phyloP scores from a whole-genome alignment of 2,888 invertebrate species.

The Criorhina ranunculi region DNA sequence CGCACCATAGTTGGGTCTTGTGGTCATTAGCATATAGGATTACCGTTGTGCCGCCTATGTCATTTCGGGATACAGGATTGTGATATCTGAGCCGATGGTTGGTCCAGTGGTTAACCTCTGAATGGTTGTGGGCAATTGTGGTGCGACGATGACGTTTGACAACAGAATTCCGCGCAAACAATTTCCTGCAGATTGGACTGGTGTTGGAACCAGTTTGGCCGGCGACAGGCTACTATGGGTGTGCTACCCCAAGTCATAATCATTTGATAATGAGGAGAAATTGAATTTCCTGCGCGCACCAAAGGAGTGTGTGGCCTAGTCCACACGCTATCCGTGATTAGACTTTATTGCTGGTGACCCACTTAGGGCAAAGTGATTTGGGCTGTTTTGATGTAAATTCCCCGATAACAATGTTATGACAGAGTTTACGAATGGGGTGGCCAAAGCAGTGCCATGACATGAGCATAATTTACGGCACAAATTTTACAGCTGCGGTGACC shows the following conservation, averaged over 20 bases:
- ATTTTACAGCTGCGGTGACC: neutral
- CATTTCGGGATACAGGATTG: conserved; percentile 30
- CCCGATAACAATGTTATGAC: conserved; percentile 17
- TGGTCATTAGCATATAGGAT: conserved; percentile 53
- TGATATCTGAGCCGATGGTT: conserved; percentile 8
- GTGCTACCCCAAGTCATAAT: conserved; percentile 34
- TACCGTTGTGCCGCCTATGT: conserved; percentile 50
- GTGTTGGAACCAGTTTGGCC: conserved; percentile 37
- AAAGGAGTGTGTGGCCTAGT: conserved; percentile 1
- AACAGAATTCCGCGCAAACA: conserved; percentile 29
- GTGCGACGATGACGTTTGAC: conserved; percentile 21
- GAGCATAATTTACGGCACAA: neutral
- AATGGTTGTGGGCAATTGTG: conserved; percentile 15
- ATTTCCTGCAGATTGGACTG: conserved; percentile 24
- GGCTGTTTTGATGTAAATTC: conserved; percentile 4
- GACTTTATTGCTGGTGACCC: conserved; percentile 38
- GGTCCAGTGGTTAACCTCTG: neutral
- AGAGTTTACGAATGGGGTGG: neutral
- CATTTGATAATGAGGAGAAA: conserved; percentile 57
- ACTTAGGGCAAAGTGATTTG: conserved; percentile 10
- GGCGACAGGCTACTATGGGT: neutral
- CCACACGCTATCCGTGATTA: conserved; percentile 40
- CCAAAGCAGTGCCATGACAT: neutral
- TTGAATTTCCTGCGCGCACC: conserved; percentile 24
- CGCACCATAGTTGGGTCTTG: conserved; percentile 4